Conservation (phyloP, 2,797 vertebrate genomes). For the Amphiprion clarkii region DNA sequence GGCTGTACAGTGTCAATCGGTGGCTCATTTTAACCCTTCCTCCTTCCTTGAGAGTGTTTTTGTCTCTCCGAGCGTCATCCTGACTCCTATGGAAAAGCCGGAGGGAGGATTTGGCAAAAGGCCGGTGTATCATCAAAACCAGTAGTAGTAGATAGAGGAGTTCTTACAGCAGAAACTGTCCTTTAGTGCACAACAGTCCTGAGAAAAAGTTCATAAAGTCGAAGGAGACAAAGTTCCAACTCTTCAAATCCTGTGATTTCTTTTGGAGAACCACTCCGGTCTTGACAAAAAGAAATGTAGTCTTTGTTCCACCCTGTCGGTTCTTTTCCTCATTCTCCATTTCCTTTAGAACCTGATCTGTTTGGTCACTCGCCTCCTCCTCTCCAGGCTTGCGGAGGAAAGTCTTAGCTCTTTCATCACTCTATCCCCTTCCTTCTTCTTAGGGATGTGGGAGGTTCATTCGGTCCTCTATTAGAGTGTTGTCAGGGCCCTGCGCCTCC, state of each 20-base stretch:
- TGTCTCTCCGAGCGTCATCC: neutral
- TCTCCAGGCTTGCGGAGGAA: constrained; percentile 9
- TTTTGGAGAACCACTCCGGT: constrained; percentile 14
- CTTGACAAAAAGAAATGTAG: constrained; percentile 12
- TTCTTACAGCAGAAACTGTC: constrained; percentile 46
- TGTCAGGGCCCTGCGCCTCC: constrained; percentile 92
- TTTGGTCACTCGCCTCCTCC: constrained; percentile 13
- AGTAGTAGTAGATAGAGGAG: constrained; percentile 41
- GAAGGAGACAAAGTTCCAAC: constrained; percentile 16
- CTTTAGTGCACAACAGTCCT: constrained; percentile 58
- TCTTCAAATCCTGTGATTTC: constrained; percentile 20
- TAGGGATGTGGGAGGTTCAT: constrained; percentile 97
- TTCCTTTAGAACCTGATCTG: constrained; percentile 12
- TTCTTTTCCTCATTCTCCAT: constrained; percentile 12
- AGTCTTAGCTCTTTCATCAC: constrained; percentile 20
- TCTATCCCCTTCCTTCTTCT: neutral
- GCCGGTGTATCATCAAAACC: constrained; percentile 19
- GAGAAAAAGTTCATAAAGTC: constrained; percentile 49
- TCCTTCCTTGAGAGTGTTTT: constrained; percentile 9
- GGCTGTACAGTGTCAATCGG: neutral
- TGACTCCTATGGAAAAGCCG: neutral
- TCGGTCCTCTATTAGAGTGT: constrained; percentile 95
- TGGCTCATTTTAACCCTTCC: constrained; percentile 23
- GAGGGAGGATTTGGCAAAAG: constrained; percentile 37
- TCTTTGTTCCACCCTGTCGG: constrained; percentile 22